phyloP scores from a whole-genome alignment of 2,113 vertebrate genomes.

The Argyrosomus japonicus region DNA sequence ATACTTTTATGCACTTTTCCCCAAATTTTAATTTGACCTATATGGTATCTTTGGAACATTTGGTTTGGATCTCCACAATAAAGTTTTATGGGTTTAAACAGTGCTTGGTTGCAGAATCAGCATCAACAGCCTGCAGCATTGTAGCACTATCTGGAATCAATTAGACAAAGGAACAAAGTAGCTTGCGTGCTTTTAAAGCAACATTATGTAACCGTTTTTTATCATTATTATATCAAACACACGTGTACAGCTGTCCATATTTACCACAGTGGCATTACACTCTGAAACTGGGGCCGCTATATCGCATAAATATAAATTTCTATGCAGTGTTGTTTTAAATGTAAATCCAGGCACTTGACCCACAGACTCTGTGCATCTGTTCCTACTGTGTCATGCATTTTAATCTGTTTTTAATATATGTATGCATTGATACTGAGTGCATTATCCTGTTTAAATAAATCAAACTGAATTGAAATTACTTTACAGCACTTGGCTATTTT shows the following conservation, averaged over 20 bases:
- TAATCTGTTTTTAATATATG: slow-evolving; percentile 2
- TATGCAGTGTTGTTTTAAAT: not conserved
- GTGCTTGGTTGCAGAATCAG: not conserved
- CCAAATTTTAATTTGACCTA: not conserved
- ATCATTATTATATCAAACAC: no score
- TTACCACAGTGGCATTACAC: no score
- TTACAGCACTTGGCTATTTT: not conserved
- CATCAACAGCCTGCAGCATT: not conserved
- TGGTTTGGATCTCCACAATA: not conserved
- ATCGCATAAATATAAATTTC: no score
- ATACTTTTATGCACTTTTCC: not conserved
- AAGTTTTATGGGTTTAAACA: not conserved
- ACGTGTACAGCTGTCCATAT: no score
- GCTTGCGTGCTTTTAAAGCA: not conserved
- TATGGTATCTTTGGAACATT: not conserved
- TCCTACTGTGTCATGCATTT: not conserved
- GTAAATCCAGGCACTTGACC: not conserved
- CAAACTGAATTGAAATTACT: not conserved
- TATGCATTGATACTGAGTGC: not conserved
- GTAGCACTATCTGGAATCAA: not conserved
- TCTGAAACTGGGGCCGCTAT: no score
- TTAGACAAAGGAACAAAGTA: slow-evolving; percentile 4
- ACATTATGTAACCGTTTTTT: no score
- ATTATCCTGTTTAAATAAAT: not conserved
- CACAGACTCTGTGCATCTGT: not conserved